phyloP scores from a whole-genome alignment of 2,888 invertebrate genomes.

The Drosophila bunnanda region DNA sequence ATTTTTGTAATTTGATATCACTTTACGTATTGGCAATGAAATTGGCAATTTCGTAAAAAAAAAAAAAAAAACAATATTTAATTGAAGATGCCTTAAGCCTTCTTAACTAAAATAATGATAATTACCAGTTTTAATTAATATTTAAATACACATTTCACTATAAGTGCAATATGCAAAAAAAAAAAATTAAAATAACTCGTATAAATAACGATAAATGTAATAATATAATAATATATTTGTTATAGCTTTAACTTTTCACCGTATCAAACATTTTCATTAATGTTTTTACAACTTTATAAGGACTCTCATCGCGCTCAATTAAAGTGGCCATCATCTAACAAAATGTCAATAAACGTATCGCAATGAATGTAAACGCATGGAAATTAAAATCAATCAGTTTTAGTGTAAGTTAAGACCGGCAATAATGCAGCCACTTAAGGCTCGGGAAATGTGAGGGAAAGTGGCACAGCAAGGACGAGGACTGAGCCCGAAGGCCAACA shows the following conservation, averaged over 20 bases:
- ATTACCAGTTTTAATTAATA: background rate
- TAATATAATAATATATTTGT: background rate
- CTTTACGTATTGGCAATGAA: too few species aligned
- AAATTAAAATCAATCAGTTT: slow-evolving; percentile 83
- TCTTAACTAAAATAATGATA: background rate
- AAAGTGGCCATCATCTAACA: slow-evolving; percentile 46
- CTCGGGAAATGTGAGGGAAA: slow-evolving; percentile 42
- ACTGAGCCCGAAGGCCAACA: slow-evolving; percentile 71
- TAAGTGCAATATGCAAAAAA: background rate
- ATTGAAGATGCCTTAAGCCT: too few species aligned
- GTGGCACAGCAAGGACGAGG: slow-evolving; percentile 28
- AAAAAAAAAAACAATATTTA: too few species aligned
- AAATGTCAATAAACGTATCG: slow-evolving; percentile 51
- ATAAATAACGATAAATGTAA: background rate
- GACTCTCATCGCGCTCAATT: background rate
- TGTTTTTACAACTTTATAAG: background rate
- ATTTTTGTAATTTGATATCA: too few species aligned
- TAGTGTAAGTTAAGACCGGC: slow-evolving; percentile 77
- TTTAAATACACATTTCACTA: background rate
- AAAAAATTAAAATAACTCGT: background rate
- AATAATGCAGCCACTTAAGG: slow-evolving; percentile 81
- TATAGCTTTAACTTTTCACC: background rate
- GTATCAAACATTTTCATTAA: background rate
- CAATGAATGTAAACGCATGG: slow-evolving; percentile 71
- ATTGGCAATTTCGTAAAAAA: too few species aligned